phyloP scores from a whole-genome alignment of 2,888 invertebrate species.

The Lasioglossum malachurum region DNA sequence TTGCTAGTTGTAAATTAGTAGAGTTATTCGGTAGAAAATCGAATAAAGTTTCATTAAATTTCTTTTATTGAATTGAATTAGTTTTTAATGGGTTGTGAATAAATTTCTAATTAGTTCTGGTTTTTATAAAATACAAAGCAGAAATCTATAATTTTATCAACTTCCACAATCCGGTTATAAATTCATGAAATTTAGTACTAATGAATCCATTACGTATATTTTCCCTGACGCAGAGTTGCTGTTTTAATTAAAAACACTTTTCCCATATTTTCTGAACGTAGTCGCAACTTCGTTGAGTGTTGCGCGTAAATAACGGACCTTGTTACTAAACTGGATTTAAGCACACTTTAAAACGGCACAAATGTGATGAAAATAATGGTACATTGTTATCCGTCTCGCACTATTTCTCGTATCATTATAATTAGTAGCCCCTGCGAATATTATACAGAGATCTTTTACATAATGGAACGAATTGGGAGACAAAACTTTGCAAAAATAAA shows the following conservation, averaged over 20 bases:
- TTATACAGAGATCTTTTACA: too few species aligned
- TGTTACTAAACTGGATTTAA: not conserved
- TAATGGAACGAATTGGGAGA: too few species aligned
- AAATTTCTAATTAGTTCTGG: not conserved
- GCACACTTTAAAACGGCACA: not conserved
- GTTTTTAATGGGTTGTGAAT: not conserved
- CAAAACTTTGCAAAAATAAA: too few species aligned
- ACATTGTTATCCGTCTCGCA: not conserved
- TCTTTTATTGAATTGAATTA: not conserved
- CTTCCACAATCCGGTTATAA: not conserved
- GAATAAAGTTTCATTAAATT: not conserved
- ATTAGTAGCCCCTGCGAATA: too few species aligned
- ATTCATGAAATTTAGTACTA: not conserved
- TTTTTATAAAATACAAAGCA: not conserved
- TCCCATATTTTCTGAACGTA: not conserved
- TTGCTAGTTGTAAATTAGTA: not conserved
- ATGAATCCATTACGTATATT: not conserved
- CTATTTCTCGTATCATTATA: too few species aligned
- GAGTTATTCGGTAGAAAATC: not conserved
- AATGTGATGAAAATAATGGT: not conserved
- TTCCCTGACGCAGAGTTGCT: not conserved
- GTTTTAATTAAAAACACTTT: not conserved
- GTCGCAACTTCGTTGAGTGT: not conserved
- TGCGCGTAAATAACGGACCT: not conserved
- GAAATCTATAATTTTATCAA: not conserved